Base-by-base conservation (phyloP, 2,888 invertebrate genomes). In the Phrixothrix hirtus region DNA sequence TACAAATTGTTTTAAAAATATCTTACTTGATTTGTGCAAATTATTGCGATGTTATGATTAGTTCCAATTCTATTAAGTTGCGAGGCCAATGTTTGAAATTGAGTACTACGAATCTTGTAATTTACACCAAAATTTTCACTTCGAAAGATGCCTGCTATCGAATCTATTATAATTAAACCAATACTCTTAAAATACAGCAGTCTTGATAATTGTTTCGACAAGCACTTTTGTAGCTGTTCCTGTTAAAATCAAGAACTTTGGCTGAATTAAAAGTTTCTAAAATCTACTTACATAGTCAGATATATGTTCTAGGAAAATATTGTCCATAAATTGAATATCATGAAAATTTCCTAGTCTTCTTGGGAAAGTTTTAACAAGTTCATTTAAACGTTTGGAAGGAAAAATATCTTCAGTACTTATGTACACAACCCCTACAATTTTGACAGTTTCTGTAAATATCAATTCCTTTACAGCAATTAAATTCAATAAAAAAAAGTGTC, bases 381-480 rank as follows among this genome's bases (percentile, higher is more conserved):
- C 81, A 44, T 81, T 73, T 9, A 89, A 73, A 27, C 90, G 77
- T 66, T 81, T 83, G 0, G 83, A 81, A n/a, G 89, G 88, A 72
- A 89, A 92, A 39, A 77, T 73, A 71, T 87, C 86, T 78, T 92
- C 91, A 1, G 92, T 92, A 64, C 86, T 87, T 61, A 92, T 85
- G 64, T 87, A 91, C 10, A 87, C 80, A 39, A 83, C 83, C 13
- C 69, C 75, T 74, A 21, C 11, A 26, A 14, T n/a, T n/a, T n/a
- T n/a, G n/a, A n/a, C n/a, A n/a, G n/a, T n/a, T n/a, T n/a, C n/a
- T n/a, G n/a, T n/a, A n/a, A n/a, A n/a, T n/a, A n/a, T n/a, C n/a
- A n/a, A n/a, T 26, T 4, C 3, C 37, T 25, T 10, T 6, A 25
- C 7, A 37, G 4, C 10, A 13, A 31, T 35, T 25, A 16, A 35